phyloP scores from a whole-genome alignment of 2,888 invertebrate species.

The Acrobasis consociella region DNA sequence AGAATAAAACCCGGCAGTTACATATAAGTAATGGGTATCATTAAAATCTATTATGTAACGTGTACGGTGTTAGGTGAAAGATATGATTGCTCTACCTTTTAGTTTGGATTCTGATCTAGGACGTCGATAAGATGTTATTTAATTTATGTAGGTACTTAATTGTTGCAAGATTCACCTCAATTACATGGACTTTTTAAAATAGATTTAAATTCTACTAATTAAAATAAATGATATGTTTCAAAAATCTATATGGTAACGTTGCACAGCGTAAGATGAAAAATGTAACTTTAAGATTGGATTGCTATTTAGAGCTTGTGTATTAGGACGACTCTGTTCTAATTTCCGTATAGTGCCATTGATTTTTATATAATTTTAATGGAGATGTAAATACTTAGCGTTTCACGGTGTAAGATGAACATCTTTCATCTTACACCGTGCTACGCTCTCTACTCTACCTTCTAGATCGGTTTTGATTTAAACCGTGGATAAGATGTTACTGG shows the following conservation, averaged over 20 bases:
- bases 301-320: no score
- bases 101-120: neutral
- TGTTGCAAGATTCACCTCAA: neutral
- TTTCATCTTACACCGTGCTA: no score
- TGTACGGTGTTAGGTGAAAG: constrained; percentile 2
- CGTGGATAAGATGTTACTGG: no score
- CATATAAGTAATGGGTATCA: neutral
- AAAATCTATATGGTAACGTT: no score
- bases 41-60: neutral
- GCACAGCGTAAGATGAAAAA: neutral
- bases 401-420: no score
- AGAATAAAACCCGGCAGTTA: neutral
- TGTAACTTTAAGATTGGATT: no score
- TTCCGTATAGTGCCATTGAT: no score
- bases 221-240: neutral
- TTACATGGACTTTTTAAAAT: neutral
- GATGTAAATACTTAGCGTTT: no score
- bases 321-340: no score
- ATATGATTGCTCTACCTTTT: neutral
- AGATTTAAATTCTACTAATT: neutral
- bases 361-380: no score
- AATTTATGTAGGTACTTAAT: neutral
- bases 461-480: no score
- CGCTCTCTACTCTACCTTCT: no score
- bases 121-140: neutral